phyloP scores from a whole-genome alignment of 2,888 invertebrate species.

The Lordiphosa fenestrarum region DNA sequence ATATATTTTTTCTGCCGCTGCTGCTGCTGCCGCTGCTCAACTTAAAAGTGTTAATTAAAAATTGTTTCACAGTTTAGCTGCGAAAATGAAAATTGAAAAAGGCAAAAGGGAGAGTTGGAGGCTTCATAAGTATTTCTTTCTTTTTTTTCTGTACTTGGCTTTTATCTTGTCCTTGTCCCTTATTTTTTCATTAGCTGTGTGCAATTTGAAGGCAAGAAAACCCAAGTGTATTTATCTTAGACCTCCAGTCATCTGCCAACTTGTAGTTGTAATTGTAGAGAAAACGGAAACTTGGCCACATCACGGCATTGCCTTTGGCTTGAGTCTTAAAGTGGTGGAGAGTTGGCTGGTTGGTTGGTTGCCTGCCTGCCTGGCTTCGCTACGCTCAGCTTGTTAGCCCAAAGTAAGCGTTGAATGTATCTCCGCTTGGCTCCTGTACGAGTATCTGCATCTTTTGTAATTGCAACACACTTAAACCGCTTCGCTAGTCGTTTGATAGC shows the following conservation, averaged over 20 bases:
- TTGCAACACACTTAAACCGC: conserved; percentile 71
- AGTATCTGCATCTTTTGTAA: conserved; percentile 65
- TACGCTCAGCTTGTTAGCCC: conserved; percentile 39
- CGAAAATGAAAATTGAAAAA: conserved; percentile 78
- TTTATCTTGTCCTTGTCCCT: conserved; percentile 6
- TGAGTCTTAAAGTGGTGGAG: conserved; percentile 9
- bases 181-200: conserved; percentile 65
- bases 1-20: conserved; percentile 39
- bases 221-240: conserved; percentile 75
- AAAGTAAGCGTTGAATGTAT: conserved; percentile 36
- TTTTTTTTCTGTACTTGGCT: conserved; percentile 6
- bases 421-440: conserved; percentile 1
- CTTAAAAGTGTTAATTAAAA: conserved; percentile 78
- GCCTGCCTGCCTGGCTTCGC: conserved; percentile 20
- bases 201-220: conserved; percentile 47
- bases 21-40: conserved; percentile 42
- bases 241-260: conserved; percentile 41
- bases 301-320: conserved; percentile 39
- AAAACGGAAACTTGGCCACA: conserved; percentile 49
- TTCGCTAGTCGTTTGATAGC: conserved; percentile 61
- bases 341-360: conserved; percentile 2
- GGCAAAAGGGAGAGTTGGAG: conserved; percentile 39
- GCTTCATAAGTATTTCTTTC: conserved; percentile 22
- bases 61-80: conserved; percentile 78
- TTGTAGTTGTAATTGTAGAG: conserved; percentile 55